These are phyloP conservation scores for Gastracanthus pulcherrimus DNA, from an alignment of 2,888 invertebrate genomes.

Conservation along the genomic window DNA sequence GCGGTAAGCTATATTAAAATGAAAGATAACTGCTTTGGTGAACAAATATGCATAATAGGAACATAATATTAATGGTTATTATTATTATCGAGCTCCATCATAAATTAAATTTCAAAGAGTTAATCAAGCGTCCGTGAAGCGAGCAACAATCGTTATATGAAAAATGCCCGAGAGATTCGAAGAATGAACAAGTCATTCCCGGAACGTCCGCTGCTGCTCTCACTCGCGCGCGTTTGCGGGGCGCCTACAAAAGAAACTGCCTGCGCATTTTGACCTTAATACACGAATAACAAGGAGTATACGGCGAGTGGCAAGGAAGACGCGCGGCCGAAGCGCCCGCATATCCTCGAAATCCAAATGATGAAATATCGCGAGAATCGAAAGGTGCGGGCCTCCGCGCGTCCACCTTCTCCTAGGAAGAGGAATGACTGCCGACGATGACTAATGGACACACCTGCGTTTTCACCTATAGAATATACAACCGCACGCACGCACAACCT, in stretches of 20 bases:
- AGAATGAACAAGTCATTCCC: conserved; percentile 50
- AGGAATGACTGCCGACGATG: conserved; percentile 42
- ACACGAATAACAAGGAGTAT: conserved; percentile 41
- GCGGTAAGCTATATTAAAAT: too few relatives aligned
- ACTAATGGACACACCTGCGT: conserved; percentile 56
- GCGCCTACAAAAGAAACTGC: conserved; percentile 51
- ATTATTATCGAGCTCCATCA: background rate
- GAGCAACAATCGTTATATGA: conserved; percentile 29
- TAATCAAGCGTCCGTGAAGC: conserved; percentile 24
- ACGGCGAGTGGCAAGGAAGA: conserved; percentile 17
- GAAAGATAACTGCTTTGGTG: background rate
- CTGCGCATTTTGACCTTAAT: conserved; percentile 52
- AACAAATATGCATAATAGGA: background rate
- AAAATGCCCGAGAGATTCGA: conserved; percentile 39
- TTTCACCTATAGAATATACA: background rate
- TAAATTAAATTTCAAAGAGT: conserved; percentile 48
- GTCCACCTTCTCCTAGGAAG: conserved; percentile 19
- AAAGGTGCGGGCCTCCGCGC: conserved; percentile 4
- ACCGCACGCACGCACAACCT: background rate
- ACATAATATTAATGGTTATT: background rate
- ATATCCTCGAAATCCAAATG: conserved; percentile 22
- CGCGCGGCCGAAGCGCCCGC: background rate
- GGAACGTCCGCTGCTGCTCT: conserved; percentile 20
- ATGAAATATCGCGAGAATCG: conserved; percentile 48
- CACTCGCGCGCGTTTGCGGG: background rate